phyloP scores from a whole-genome alignment of 1,140 invertebrate genomes.

The Diprion similis region DNA sequence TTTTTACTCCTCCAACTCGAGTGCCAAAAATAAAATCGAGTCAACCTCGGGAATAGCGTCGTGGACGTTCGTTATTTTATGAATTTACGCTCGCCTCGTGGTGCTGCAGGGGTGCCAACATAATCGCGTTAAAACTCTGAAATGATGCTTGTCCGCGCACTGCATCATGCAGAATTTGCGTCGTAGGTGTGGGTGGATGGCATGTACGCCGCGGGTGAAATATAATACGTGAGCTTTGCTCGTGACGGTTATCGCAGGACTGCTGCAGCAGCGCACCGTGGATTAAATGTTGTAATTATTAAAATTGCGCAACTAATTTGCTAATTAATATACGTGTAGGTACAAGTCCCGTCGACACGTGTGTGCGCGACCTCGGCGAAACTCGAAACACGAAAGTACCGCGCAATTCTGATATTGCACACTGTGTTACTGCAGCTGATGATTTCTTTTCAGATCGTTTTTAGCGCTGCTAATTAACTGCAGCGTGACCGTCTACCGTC shows the following conservation, averaged over 20 bases:
- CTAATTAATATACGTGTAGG: no score
- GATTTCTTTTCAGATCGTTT: no score
- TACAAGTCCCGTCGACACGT: no score
- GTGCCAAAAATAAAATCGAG: neutral
- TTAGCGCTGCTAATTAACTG: no score
- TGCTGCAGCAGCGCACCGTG: neutral
- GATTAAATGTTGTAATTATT: conserved; percentile 4
- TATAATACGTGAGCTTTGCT: neutral
- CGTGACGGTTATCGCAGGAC: neutral
- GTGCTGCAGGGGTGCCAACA: neutral
- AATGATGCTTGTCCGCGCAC: neutral
- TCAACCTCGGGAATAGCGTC: neutral
- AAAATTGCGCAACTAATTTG: conserved; percentile 1
- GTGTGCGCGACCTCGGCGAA: no score
- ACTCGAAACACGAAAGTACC: no score
- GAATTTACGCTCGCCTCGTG: neutral
- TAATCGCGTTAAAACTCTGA: neutral
- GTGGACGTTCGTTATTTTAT: neutral
- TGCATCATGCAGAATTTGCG: conserved; percentile 3
- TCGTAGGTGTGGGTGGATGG: no score
- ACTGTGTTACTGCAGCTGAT: no score
- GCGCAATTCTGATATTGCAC: no score
- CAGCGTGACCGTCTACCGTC: no score
- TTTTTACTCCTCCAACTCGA: no score
- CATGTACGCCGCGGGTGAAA: neutral